Conservation (phyloP, 2,797 vertebrate genomes). For the Trematomus bernacchii region DNA sequence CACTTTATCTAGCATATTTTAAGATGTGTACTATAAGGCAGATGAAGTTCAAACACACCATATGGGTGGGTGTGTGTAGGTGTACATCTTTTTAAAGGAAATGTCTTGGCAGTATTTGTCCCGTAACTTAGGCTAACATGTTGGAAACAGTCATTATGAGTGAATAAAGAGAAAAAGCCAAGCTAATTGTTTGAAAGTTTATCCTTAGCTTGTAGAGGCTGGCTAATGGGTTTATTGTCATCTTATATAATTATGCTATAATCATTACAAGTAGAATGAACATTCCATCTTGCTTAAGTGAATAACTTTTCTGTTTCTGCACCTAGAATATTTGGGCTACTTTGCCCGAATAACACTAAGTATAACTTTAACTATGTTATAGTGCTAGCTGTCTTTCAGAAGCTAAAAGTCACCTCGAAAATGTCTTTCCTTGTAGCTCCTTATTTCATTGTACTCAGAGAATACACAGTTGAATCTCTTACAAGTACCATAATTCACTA, state of each 20-base stretch:
- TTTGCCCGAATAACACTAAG: neutral
- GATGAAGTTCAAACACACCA: conserved; percentile 13
- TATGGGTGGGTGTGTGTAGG: neutral
- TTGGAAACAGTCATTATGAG: conserved; percentile 19
- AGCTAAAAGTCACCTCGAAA: neutral
- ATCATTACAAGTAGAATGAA: neutral
- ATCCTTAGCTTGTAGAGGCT: neutral
- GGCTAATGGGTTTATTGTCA: too few relatives aligned
- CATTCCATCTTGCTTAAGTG: neutral
- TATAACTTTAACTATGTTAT: too few relatives aligned
- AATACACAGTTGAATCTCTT: neutral
- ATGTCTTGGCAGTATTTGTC: conserved; percentile 52
- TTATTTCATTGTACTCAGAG: neutral
- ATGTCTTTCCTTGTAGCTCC: neutral
- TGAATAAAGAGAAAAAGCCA: neutral
- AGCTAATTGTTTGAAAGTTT: neutral
- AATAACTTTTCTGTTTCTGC: neutral
- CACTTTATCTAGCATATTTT: conserved; percentile 24
- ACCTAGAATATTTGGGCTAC: neutral
- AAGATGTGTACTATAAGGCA: conserved; percentile 24
- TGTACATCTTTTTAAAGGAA: conserved; percentile 36
- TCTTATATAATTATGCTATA: neutral
- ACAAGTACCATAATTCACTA: neutral
- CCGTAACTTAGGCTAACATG: conserved; percentile 40
- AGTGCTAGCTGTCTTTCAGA: too few relatives aligned